Evolutionary conservation across 2,888 invertebrate species (phyloP), one percentile per base, ranked within the genome.

Genomic region (Synergus umbraculus): DNA sequence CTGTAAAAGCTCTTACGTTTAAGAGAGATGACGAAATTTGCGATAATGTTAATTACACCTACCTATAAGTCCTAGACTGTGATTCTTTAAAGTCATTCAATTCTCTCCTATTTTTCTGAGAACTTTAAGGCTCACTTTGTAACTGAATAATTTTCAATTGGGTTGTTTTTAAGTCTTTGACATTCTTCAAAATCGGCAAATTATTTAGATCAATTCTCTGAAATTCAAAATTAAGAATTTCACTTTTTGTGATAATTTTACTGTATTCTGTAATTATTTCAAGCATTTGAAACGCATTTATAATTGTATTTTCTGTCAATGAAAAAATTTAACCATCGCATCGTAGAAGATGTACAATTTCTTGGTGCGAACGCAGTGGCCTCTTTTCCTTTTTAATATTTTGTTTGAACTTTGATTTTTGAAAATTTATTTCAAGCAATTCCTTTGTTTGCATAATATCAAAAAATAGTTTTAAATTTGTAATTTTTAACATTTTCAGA

Each of bases 41-140:
- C 60, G 82, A 87, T 64, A 87, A 85, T 77, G 84, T 87, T 78
- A 86, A 89, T 85, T 89, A 90, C 87, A 90, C 88, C 84, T 88
- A 90, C 83, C 88, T 90, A 79, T 91, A 73, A 73, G 37, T 73
- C 18, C 37, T 69, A 89, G 86, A 90, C 91, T 91, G 92, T 91
- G 91, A 91, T 91, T 87, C 82, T 49, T 69, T 9, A 44, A 22
- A 15, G 49, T 60, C 8, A 64, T n/a, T 54, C 15, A 54, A 41
- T 49, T 43, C 54, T 54, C 2, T 54, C n/a, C n/a, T 67, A 5
- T 66, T 54, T 54, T 46, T 64, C 18, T 2, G 10, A 37, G 64
- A 64, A 60, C 37, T 58, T 54, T 15, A 29, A 29, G 29, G 37
- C 37, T 63, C 13, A 29, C 5, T 22, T 67, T 67, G 41, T 10